Evolutionary conservation across 2,888 invertebrate species (phyloP), one percentile per base, ranked within the genome.

Genomic region (Acanthosoma haemorrhoidale): DNA sequence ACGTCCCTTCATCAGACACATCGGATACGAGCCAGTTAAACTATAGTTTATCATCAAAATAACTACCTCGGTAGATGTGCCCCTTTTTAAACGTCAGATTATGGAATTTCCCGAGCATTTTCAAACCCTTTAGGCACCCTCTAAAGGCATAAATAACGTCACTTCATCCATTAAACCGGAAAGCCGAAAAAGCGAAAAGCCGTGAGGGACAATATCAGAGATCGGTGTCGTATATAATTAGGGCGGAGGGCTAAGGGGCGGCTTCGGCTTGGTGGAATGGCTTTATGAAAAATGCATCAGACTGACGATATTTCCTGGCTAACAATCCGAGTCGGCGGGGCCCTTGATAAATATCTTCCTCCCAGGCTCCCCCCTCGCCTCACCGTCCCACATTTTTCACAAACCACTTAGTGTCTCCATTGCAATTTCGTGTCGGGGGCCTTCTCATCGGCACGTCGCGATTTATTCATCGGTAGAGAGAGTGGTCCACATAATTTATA

Each of bases 281-380:
- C 41, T 43, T 43, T 64, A 64, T 64, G 64, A 64, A 64, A 64
- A 64, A 64, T 64, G 64, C 64, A 64, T 29, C 38, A 64, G 64
- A 43, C 41, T n/a, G 4, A 21, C 4, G 64, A 64, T 43, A 64
- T 64, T 43, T 64, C 61, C 34, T 34, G 36, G 61, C 61, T 61
- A 61, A 61, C 61, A 61, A 61, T 61, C 61, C 61, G 61, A 34
- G 34, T 61, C 61, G 13, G 51, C 3, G 16, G 51, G 15, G 4
- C 4, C 8, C 32, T 34, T 34, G 36, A 60, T 60, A 60, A 60
- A 60, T 34, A 60, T 34, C 32, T 34, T 8, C 25, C 51, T 6
- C n/a, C 25, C 51, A 13, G n/a, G 13, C 25, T 25, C 5, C n/a
- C 13, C 3, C 3, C n/a, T n/a, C n/a, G n/a, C n/a, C n/a, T n/a